phyloP scores from a whole-genome alignment of 2,888 invertebrate genomes.

The Lepidochitona cinerea region DNA sequence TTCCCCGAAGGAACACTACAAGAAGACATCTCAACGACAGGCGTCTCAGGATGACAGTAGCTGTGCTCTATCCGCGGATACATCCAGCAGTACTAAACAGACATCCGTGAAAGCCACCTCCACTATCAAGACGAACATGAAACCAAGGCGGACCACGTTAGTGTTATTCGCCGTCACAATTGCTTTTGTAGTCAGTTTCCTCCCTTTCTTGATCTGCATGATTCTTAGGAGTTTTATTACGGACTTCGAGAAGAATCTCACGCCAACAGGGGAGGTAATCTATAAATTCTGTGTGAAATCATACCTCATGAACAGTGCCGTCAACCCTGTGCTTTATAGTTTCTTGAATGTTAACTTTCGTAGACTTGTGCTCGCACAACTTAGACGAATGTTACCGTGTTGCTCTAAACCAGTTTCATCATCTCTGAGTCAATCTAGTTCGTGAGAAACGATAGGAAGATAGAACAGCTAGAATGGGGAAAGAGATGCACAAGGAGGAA shows the following conservation, averaged over 20 bases:
- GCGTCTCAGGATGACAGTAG: not conserved
- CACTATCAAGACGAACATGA: not conserved
- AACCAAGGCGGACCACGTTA: slow-evolving; percentile 49
- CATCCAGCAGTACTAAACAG: not conserved
- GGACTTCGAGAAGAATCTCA: slow-evolving; percentile 52
- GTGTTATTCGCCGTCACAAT: slow-evolving; percentile 60
- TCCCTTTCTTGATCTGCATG: slow-evolving; percentile 60
- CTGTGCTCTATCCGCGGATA: not conserved
- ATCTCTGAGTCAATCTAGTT: not conserved
- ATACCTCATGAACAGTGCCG: slow-evolving; percentile 64
- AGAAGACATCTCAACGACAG: not conserved
- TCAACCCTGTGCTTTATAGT: slow-evolving; percentile 61
- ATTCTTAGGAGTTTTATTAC: slow-evolving; percentile 50
- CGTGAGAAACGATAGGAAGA: not conserved
- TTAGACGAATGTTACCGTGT: not conserved
- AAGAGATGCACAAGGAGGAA: too few relatives aligned
- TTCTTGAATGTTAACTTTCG: slow-evolving; percentile 60
- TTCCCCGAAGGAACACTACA: not conserved
- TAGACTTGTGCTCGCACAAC: not conserved
- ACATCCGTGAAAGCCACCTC: not conserved
- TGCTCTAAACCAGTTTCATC: not conserved
- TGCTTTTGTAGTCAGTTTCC: slow-evolving; percentile 59
- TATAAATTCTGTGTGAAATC: slow-evolving; percentile 63
- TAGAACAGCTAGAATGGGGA: not conserved
- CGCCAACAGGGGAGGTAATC: slow-evolving; percentile 49